A percentile compares a stretch with the other conserved stretches of the same genome.
phyloP scores from a whole-genome alignment of 2,797 vertebrate species.

The Eleutherodactylus coqui region DNA sequence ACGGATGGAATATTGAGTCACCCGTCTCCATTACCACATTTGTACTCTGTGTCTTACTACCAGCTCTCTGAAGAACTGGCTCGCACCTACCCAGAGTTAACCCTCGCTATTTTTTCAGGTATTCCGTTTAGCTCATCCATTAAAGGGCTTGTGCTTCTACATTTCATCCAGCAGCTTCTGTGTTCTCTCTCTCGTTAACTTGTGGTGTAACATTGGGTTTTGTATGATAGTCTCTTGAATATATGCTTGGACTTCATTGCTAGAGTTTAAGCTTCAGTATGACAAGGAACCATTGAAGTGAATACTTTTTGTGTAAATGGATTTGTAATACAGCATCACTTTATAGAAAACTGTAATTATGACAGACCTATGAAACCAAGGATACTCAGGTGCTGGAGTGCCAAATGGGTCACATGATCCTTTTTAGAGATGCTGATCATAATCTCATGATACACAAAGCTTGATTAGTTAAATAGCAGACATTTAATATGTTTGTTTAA shows the following conservation, averaged over 20 bases:
- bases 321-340: no score
- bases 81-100: slow-evolving; percentile 95
- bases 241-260: no score
- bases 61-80: slow-evolving; percentile 97
- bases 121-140: slow-evolving; percentile 24
- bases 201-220: no score
- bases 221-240: no score
- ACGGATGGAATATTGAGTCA: slow-evolving; percentile 90
- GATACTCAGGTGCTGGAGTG: neutral
- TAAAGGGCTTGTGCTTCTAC: no score
- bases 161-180: no score
- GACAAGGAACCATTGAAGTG: no score
- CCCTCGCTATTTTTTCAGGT: slow-evolving; percentile 98
- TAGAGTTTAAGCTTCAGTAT: no score
- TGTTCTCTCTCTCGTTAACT: no score
- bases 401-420: neutral
- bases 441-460: neutral
- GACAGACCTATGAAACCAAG: neutral
- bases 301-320: no score
- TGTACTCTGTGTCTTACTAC: slow-evolving; percentile 97
- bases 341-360: no score
- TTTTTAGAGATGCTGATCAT: neutral
- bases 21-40: slow-evolving; percentile 91
- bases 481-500: neutral
- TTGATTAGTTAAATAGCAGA: neutral